Evolutionary conservation across 2,888 invertebrate genomes (phyloP).

Genomic region (Syrista parreyssii): DNA sequence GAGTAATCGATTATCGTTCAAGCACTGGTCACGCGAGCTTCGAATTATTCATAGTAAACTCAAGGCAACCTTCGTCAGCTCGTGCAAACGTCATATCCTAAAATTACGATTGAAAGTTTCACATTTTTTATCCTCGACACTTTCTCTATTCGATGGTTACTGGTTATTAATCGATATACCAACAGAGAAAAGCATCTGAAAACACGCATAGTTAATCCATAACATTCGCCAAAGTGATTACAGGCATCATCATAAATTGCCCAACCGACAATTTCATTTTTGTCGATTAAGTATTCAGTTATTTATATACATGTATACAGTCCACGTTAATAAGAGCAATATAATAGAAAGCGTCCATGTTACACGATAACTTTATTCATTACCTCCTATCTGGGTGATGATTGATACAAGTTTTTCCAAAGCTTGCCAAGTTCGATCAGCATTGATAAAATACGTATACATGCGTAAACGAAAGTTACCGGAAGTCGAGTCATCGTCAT

Average conservation of each 20-base stretch:
- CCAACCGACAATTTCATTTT: constrained; percentile 7
- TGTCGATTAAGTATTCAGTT: constrained; percentile 8
- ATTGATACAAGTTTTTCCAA: background rate
- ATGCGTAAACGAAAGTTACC: background rate
- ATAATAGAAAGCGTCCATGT: background rate
- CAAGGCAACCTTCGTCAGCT: background rate
- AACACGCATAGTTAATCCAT: background rate
- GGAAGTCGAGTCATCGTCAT: background rate
- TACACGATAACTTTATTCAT: background rate
- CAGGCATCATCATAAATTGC: background rate
- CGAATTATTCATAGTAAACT: background rate
- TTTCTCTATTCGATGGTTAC: background rate
- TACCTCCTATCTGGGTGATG: background rate
- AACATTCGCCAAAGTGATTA: background rate
- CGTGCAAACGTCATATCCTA: background rate
- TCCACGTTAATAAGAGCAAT: constrained; percentile 7
- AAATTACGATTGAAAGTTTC: background rate
- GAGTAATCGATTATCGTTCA: background rate
- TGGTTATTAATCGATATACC: background rate
- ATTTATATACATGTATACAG: constrained; percentile 9
- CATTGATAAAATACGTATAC: background rate
- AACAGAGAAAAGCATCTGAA: background rate
- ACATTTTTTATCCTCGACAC: background rate
- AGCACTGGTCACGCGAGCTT: background rate
- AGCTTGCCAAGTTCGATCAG: background rate